A percentile compares a stretch with the other conserved stretches of the same genome.
Evolutionary conservation across 2,113 vertebrate species (phyloP).

Genomic region (Erpornis zantholeuca): DNA sequence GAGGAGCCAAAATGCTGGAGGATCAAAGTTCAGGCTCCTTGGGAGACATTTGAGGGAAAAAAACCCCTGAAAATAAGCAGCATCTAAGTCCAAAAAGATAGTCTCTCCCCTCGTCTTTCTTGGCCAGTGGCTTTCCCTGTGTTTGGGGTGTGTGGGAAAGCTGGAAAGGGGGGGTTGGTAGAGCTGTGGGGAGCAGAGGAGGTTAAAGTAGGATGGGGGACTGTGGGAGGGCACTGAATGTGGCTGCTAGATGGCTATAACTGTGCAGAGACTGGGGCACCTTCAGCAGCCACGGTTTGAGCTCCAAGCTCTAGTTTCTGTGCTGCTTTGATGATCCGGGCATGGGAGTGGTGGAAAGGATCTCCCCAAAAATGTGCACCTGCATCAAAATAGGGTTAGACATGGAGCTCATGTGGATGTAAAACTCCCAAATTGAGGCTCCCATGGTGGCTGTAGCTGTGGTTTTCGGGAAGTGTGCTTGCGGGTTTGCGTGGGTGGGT

Average conservation of each 20-base stretch:
- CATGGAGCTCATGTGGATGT: background rate
- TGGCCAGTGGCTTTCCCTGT: background rate
- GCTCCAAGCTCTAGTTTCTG: background rate
- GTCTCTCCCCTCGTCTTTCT: background rate
- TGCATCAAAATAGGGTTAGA: background rate
- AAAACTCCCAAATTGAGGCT: background rate
- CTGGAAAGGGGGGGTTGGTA: background rate
- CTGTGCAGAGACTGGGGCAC: background rate
- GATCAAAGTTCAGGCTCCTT: background rate
- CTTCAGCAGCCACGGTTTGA: fast-evolving
- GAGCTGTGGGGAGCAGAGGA: background rate
- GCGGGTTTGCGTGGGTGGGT: background rate
- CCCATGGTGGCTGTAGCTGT: background rate
- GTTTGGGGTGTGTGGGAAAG: background rate
- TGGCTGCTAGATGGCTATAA: background rate
- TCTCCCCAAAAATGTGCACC: background rate
- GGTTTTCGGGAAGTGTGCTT: background rate
- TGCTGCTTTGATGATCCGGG: background rate
- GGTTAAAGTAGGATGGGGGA: background rate
- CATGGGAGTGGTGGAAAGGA: background rate
- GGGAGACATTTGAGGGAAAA: background rate
- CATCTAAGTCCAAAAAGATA: background rate
- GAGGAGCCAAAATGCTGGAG: background rate
- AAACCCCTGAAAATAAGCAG: background rate
- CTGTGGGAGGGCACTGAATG: background rate